These are phyloP conservation scores for Meloidogyne hapla DNA, from an alignment of 1,140 invertebrate species.

Conservation along the genomic window DNA sequence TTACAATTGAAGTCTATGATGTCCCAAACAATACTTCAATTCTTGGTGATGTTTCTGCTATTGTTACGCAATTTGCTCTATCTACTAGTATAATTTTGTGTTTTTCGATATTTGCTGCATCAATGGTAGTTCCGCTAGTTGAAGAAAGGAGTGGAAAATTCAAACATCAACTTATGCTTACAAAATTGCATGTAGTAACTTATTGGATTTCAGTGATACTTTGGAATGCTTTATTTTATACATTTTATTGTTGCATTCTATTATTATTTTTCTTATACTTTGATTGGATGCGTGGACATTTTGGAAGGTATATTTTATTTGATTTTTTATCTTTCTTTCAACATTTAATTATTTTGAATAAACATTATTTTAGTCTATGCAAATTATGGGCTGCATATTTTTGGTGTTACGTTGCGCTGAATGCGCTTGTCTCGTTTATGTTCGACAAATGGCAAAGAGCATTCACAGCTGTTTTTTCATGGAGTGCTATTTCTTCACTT, in stretches of 20 bases:
- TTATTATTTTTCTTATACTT: conserved; percentile 37
- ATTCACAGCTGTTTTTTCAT: conserved; percentile 31
- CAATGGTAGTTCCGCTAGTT: conserved; percentile 47
- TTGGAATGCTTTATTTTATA: conserved; percentile 45
- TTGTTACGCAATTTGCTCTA: not conserved
- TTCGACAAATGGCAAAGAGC: conserved; percentile 13
- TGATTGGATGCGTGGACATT: conserved; percentile 36
- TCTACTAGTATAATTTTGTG: conserved; percentile 31
- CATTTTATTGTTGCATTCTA: conserved; percentile 38
- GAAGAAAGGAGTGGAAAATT: conserved; percentile 37
- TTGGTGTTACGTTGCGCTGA: conserved; percentile 33
- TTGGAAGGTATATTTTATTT: conserved; percentile 25
- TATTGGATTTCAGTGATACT: conserved; percentile 47
- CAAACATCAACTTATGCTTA: conserved; percentile 52
- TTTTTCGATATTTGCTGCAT: conserved; percentile 41
- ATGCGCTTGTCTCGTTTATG: not conserved
- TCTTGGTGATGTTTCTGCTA: not conserved
- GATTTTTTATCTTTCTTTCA: too few relatives aligned
- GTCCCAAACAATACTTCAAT: conserved; percentile 13
- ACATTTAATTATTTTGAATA: conserved; percentile 33
- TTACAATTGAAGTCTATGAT: conserved; percentile 36
- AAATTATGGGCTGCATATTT: conserved; percentile 44
- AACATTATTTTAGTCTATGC: conserved; percentile 42
- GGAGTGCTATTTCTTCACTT: conserved; percentile 12
- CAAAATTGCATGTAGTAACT: conserved; percentile 34